Percentiles rank a stretch among this genome's conserved stretches.
Conservation (phyloP, 2,888 invertebrate species). For the Escarpia spicata region DNA sequence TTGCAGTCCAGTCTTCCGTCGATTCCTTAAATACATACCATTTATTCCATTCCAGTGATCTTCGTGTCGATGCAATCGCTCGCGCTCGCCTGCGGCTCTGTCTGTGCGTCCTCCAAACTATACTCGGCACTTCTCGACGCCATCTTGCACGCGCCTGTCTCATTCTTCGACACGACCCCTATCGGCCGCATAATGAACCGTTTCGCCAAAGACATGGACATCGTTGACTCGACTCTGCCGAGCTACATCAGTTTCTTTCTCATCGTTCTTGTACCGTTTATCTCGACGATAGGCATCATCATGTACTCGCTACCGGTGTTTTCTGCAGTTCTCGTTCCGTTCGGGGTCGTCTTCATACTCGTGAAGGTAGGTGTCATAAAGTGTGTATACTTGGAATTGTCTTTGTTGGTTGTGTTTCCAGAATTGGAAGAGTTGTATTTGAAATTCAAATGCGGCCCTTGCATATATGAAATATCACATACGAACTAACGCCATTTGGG, state of each 20-base stretch:
- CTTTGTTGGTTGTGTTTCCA: too few species aligned
- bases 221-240: slow-evolving; percentile 39
- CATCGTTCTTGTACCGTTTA: slow-evolving; percentile 41
- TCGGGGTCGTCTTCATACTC: slow-evolving; percentile 54
- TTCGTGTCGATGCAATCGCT: slow-evolving; percentile 39
- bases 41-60: slow-evolving; percentile 31
- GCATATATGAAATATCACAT: too few species aligned
- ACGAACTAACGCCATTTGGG: too few species aligned
- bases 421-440: too few species aligned
- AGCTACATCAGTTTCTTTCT: slow-evolving; percentile 40
- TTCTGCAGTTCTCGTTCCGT: slow-evolving; percentile 50
- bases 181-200: slow-evolving; percentile 56
- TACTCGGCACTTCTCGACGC: slow-evolving; percentile 59
- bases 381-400: not conserved
- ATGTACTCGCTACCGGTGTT: slow-evolving; percentile 56
- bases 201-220: slow-evolving; percentile 40
- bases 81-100: slow-evolving; percentile 58
- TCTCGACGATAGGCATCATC: slow-evolving; percentile 58
- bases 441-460: too few species aligned
- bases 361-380: not conserved
- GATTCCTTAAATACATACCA: not conserved
- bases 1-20: not conserved
- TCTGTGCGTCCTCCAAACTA: slow-evolving; percentile 57
- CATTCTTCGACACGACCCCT: slow-evolving; percentile 58
- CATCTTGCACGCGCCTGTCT: slow-evolving; percentile 56